Base-by-base conservation (phyloP, 2,888 invertebrate genomes). In the Rugalucina vietnamica region DNA sequence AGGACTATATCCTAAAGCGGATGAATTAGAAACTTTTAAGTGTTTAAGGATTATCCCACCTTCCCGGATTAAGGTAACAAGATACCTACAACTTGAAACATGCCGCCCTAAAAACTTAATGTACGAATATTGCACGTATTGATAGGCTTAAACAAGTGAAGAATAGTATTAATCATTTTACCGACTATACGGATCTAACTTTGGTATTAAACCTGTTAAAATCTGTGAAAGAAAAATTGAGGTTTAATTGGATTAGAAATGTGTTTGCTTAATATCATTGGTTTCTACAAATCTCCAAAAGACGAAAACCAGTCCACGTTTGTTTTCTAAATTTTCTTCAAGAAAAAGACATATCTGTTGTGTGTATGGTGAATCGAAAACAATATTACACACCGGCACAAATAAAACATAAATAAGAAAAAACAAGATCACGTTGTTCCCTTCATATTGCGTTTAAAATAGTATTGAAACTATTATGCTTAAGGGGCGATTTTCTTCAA, bases 21-120 rank as follows among this genome's bases (percentile, higher is more conserved):
- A 65, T 65, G 34, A 65, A 32, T n/a, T 34, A 65, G 34, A 65
- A 65, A 65, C 34, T 34, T 65, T 65, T 21, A 32, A 34, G 18
- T 34, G 34, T 65, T 29, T n/a, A n/a, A 65, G 65, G 65, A 65
- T 65, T 65, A 65, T 65, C 65, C 65, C 65, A 65, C 65, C 65
- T 65, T 65, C 65, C 65, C 34, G 65, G 65, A 65, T 65, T 65
- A 65, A 12, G 24, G 65, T 65, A 34, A 65, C 65, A 65, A 65
- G 65, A 65, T 34, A 65, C 34, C 34, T 18, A 1, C 4, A 65
- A 32, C 21, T 65, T 32, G 34, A 65, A 65, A 14, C 18, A 2
- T 21, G 43, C 65, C 65, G 65, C 65, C 14, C 4, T 65, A 18
- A 34, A 65, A 32, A 12, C 24, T 34, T 65, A 65, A 65, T 65